Conservation (phyloP, 2,888 invertebrate species). For the Eristalinus aeneus region DNA sequence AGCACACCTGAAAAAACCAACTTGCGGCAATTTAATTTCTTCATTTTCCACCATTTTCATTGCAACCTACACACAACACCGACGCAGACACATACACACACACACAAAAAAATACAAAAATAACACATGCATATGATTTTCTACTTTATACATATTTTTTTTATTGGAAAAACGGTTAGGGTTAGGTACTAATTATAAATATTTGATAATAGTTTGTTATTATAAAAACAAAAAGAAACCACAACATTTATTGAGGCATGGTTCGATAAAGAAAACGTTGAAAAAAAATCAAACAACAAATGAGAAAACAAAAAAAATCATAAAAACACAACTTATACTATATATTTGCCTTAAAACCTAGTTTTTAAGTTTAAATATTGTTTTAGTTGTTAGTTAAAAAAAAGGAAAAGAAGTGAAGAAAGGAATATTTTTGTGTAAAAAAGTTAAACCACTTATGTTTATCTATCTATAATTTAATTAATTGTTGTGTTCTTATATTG, state of each 20-base stretch:
- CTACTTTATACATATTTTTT: conserved; percentile 43
- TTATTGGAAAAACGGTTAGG: conserved; percentile 61
- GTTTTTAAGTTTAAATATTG: conserved; percentile 48
- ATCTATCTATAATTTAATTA: conserved; percentile 55
- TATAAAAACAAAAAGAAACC: background rate
- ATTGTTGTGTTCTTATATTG: conserved; percentile 69
- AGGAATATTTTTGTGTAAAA: conserved; percentile 52
- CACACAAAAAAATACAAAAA: conserved; percentile 8
- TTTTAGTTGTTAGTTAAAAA: conserved; percentile 42
- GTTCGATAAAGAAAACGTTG: conserved; percentile 47
- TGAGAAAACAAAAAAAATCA: conserved; percentile 6
- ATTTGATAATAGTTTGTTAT: conserved; percentile 58
- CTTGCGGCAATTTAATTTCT: background rate
- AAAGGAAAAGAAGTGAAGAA: background rate
- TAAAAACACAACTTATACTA: conserved; percentile 29
- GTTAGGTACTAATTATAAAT: conserved; percentile 67
- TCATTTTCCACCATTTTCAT: background rate
- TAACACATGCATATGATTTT: background rate
- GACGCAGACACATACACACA: conserved; percentile 12
- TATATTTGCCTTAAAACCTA: conserved; percentile 66
- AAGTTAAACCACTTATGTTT: conserved; percentile 33
- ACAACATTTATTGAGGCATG: conserved; percentile 64
- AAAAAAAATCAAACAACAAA: conserved; percentile 12
- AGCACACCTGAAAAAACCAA: no score
- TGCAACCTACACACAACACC: background rate